Evolutionary conservation across 2,888 invertebrate genomes (phyloP), one percentile per base, ranked within the genome.

Genomic region (Galerucella nymphaeae): DNA sequence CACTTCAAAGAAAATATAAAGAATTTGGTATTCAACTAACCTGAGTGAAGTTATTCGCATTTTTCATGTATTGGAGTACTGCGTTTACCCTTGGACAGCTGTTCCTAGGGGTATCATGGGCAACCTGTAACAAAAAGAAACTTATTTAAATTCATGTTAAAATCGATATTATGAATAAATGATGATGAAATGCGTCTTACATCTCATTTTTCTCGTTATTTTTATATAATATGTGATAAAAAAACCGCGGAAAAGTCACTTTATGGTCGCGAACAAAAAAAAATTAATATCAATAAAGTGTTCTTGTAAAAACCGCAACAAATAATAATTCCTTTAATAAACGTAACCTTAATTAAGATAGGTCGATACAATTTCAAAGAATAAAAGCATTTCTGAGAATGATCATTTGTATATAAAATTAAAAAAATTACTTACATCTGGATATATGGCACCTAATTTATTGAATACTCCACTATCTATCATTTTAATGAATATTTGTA

Each of bases 401-500:
- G 18, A 42, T 42, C 20, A 58, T 20, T 23, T 66, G 3, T 53
- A 20, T 13, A n/a, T 30, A n/a, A 20, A 30, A 5, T n/a, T n/a
- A 30, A 65, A 53, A 50, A 11, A 64, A 48, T 53, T 66, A 63
- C 74, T 77, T 74, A 80, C 80, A 20, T 50, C 20, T 62, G 75
- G 72, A 59, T 80, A 79, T 61, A 78, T 59, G 23, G 59, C 45
- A 53, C 77, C 76, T 14, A 81, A 61, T 20, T 76, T 76, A 57
- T 77, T 76, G 42, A 80, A 64, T 66, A 74, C 72, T 6, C 64
- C 48, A 23, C 66, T 72, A 16, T 77, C 77, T n/a, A 81, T 73
- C 8, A 74, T 75, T 38, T 61, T 66, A 50, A 77, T 75, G 67
- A 80, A 79, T 55, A 70, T 72, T 64, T 74, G 75, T n/a, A 82